Percentiles rank a stretch among this genome's conserved stretches.
These are phyloP conservation scores for Hyposmocoma kahamanoa DNA, from an alignment of 1,140 invertebrate species.

Conservation along the genomic window DNA sequence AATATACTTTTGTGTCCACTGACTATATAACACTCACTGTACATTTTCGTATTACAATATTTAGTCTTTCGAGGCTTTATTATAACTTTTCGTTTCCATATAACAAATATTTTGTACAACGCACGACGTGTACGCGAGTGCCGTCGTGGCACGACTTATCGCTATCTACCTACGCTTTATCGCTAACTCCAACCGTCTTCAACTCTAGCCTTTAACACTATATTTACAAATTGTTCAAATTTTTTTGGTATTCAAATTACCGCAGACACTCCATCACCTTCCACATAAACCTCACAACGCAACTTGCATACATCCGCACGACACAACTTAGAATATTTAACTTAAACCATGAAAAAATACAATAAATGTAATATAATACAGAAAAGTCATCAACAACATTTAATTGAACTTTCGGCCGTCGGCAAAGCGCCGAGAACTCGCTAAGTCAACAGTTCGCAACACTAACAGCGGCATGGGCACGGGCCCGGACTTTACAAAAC, in stretches of 20 bases:
- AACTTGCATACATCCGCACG: slow-evolving; percentile 45
- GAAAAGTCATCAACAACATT: slow-evolving; percentile 63
- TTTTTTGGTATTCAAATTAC: slow-evolving; percentile 73
- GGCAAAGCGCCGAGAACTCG: slow-evolving; percentile 35
- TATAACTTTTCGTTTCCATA: slow-evolving; percentile 61
- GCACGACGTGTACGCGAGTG: slow-evolving; percentile 61
- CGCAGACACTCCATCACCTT: slow-evolving; percentile 54
- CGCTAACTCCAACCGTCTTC: slow-evolving; percentile 53
- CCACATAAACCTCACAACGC: slow-evolving; percentile 32
- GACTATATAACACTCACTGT: slow-evolving; percentile 73
- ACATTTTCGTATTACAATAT: slow-evolving; percentile 71
- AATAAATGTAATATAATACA: slow-evolving; percentile 70
- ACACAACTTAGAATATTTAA: slow-evolving; percentile 65
- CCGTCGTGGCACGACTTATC: slow-evolving; percentile 64
- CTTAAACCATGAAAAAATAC: slow-evolving; percentile 69
- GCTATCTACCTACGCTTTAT: slow-evolving; percentile 57
- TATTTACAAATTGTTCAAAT: slow-evolving; percentile 71
- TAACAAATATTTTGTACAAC: slow-evolving; percentile 73
- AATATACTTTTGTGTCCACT: slow-evolving; percentile 72
- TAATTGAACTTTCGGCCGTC: slow-evolving; percentile 52
- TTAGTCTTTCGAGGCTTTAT: slow-evolving; percentile 65
- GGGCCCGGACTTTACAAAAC: slow-evolving; percentile 49
- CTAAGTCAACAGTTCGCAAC: slow-evolving; percentile 54
- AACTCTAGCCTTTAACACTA: slow-evolving; percentile 57
- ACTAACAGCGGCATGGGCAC: slow-evolving; percentile 46